Evolutionary conservation across 37 sponge, comb jelly and placozoan genomes (phyloP), one percentile per base, ranked within the genome.

Genomic region (Beroe ovata): DNA sequence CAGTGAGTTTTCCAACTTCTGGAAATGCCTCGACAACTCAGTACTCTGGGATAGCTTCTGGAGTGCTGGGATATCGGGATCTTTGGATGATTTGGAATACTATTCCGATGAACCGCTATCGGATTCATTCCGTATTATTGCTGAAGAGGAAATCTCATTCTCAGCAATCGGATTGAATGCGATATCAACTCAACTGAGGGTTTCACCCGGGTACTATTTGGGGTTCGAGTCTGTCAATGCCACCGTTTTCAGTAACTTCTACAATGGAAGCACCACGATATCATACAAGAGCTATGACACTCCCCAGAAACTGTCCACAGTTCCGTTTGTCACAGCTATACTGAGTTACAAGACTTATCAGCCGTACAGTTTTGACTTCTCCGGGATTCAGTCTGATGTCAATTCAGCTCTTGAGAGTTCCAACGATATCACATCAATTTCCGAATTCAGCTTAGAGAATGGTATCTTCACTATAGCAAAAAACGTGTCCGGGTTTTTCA

Each of bases 211-310:
- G 19, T 14, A 33, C 69, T 66, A 66, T 30, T 11, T 66, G 29
- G 69, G 69, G 34, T 66, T 66, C 35, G 69, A 66, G 35, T 66
- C 36, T 6, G 6, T 66, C 16, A 33, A 26, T 66, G 69, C 69
- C 25, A 66, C 69, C 8, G 2, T 30, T 25, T 34, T 66, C 34
- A 34, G 69, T 16, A 66, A 66, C 36, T 19, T 2, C 34, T 66
- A 34, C 36, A 30, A 66, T 66, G 32, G 1, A 6, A 66, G 25
- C 18, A 32, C 8, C 69, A 32, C 69, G 8, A 33, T 66, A 34
- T 25, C 36, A 29, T 66, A 66, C 35, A 66, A 25, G 34, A 4
- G 34, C 16, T 32, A 66, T 66, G 69, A 66, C 14, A 66, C 6
- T 30, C 36, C 69, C 25, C 18, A 25, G 18, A 1, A 26, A 30